Evolutionary conservation across 2,888 invertebrate genomes (phyloP), one percentile per base, ranked within the genome.

Genomic region (Napeogenes sylphis): DNA sequence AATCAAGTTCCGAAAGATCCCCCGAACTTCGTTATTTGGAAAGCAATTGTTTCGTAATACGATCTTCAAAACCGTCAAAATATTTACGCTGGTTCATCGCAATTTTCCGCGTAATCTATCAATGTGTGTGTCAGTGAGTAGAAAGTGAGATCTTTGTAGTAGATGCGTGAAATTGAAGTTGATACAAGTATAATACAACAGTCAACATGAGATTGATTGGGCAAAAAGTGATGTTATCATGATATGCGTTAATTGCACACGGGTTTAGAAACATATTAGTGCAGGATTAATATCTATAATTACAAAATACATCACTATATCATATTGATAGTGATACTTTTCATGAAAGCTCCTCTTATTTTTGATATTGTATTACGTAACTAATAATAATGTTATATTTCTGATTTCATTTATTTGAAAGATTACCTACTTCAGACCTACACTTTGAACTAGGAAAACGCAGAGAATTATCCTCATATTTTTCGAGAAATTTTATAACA

Each of bases 81-180:
- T 89, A 90, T 90, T 90, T 87, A 84, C 85, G 80, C 77, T 73
- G 79, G 82, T 82, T 83, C 80, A 72, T 76, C 77, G 73, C 84
- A 75, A 89, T 90, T 90, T 90, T 83, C 83, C 81, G 80, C 78
- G 69, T 82, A 75, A 90, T 90, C 90, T 83, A 90, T 90, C 89
- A 85, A 77, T 69, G 65, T 71, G 71, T 77, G 74, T 75, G 73
- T 74, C 70, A 70, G 60, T 57, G 59, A 66, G 71, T 74, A 73
- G 77, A 78, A 77, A 77, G 76, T 75, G 81, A 83, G 85, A 83
- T 82, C 76, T 77, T 75, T 79, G 73, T 74, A 72, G 68, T 69
- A 75, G 73, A 73, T 68, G 82, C 84, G 83, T 87, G 84, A 87
- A 88, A 87, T 87, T 81, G 79, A 73, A 81, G 82, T 82, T 82